Evolutionary conservation across 2,888 invertebrate species (phyloP).

Genomic region (Tribolium freemani): DNA sequence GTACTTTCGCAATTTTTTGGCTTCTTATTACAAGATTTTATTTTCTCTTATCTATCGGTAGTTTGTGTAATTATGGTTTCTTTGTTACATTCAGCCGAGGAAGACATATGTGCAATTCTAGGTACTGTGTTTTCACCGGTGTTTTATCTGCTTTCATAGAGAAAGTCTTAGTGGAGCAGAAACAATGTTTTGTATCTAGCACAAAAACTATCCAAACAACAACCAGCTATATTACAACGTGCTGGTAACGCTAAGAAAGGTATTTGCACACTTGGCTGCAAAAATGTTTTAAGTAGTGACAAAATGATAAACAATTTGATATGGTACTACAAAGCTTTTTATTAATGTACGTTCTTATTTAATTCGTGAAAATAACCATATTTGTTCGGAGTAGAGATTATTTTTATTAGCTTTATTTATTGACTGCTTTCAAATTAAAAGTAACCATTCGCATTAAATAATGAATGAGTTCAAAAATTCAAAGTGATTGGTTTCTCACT

Average conservation of each 20-base stretch:
- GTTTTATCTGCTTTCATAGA: conserved; percentile 41
- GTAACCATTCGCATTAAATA: too few relatives aligned
- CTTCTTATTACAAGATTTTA: conserved; percentile 39
- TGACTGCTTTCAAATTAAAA: too few relatives aligned
- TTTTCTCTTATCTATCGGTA: conserved; percentile 31
- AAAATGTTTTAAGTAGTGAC: too few relatives aligned
- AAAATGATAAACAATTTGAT: too few relatives aligned
- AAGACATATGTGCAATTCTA: conserved; percentile 64
- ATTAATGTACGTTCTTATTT: too few relatives aligned
- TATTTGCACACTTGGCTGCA: neutral
- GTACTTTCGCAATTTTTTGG: conserved; percentile 19
- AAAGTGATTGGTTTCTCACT: too few relatives aligned
- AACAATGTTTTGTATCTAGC: neutral
- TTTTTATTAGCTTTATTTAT: too few relatives aligned
- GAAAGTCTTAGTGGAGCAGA: conserved; percentile 29
- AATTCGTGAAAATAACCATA: too few relatives aligned
- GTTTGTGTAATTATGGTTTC: conserved; percentile 48
- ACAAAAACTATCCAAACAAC: neutral
- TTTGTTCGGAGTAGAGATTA: too few relatives aligned
- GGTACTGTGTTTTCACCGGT: conserved; percentile 64
- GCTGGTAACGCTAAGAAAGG: neutral
- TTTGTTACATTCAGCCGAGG: conserved; percentile 66
- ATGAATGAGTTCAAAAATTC: too few relatives aligned
- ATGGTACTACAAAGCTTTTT: too few relatives aligned
- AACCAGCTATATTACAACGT: neutral